Percentiles rank a stretch among this genome's conserved stretches.
Evolutionary conservation across 2,888 invertebrate species (phyloP).

Genomic region (Biston betularia): DNA sequence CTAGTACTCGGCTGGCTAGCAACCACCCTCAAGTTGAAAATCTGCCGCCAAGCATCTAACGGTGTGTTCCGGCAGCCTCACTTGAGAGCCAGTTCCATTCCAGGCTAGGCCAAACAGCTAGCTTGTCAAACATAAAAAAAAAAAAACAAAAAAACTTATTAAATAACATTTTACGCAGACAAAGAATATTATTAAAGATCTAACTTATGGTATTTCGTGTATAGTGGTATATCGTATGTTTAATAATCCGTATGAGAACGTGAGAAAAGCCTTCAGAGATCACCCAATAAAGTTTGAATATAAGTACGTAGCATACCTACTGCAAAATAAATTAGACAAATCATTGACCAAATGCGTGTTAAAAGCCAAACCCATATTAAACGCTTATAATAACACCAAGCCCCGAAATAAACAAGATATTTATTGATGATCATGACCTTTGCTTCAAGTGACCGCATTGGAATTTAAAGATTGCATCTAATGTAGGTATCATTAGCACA

Average conservation of each 20-base stretch:
- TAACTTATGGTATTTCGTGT: not conserved
- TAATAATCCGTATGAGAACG: not conserved
- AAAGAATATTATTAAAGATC: not conserved
- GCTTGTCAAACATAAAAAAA: too few relatives aligned
- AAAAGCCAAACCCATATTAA: constrained; percentile 14
- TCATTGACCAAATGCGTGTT: constrained; percentile 8
- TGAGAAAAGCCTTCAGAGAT: not conserved
- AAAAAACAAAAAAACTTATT: constrained; percentile 5
- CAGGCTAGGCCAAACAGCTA: too few relatives aligned
- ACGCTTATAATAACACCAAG: constrained; percentile 23
- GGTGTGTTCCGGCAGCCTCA: too few relatives aligned
- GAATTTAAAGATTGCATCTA: constrained; percentile 54
- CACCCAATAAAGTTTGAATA: not conserved
- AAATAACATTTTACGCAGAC: not conserved
- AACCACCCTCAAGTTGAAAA: too few relatives aligned
- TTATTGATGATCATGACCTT: constrained; percentile 59
- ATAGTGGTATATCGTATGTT: too few relatives aligned
- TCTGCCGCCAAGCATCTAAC: too few relatives aligned
- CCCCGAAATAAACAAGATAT: constrained; percentile 36
- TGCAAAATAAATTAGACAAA: constrained; percentile 7
- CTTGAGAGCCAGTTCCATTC: too few relatives aligned
- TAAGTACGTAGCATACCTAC: not conserved
- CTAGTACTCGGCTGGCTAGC: too few relatives aligned
- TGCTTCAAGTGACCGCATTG: constrained; percentile 53
- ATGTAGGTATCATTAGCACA: constrained; percentile 35